Conservation (phyloP, 2,888 invertebrate genomes). For the Clusia tigrina region DNA sequence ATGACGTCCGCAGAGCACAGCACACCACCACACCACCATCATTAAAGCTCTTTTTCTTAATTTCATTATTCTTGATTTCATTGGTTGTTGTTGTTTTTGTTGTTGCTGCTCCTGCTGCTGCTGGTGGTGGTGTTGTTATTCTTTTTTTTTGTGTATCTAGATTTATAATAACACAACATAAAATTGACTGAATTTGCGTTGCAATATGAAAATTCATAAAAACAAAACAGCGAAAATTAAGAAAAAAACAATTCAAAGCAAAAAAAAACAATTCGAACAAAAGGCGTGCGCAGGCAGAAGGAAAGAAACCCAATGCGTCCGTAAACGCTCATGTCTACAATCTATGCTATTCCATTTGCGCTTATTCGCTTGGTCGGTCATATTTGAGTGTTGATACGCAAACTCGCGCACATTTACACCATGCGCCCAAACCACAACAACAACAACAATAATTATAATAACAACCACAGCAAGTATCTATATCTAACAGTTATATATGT, state of each 20-base stretch:
- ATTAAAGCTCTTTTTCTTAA: slow-evolving; percentile 6
- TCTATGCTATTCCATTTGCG: slow-evolving; percentile 3
- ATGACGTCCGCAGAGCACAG: not conserved
- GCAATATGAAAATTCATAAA: not conserved
- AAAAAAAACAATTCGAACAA: too few relatives aligned
- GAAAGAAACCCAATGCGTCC: not conserved
- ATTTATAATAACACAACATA: slow-evolving; percentile 9
- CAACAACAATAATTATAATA: too few relatives aligned
- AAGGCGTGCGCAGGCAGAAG: not conserved
- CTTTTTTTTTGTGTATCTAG: slow-evolving; percentile 4
- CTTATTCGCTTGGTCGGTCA: not conserved
- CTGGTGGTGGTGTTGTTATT: too few relatives aligned
- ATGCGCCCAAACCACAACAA: too few relatives aligned
- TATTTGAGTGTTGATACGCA: slow-evolving; percentile 11
- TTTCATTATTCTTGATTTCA: not conserved
- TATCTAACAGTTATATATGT: not conserved
- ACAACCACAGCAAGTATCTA: not conserved
- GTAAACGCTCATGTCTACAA: not conserved
- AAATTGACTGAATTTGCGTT: not conserved
- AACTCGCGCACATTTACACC: slow-evolving; percentile 4
- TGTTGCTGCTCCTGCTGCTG: slow-evolving; percentile 1
- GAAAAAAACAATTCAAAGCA: not conserved
- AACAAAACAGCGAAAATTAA: not conserved
- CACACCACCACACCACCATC: not conserved
- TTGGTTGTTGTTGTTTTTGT: slow-evolving; percentile 10